Base-by-base conservation (phyloP, 37 sponge, comb jelly and placozoan genomes). In the Ianthella basta region DNA sequence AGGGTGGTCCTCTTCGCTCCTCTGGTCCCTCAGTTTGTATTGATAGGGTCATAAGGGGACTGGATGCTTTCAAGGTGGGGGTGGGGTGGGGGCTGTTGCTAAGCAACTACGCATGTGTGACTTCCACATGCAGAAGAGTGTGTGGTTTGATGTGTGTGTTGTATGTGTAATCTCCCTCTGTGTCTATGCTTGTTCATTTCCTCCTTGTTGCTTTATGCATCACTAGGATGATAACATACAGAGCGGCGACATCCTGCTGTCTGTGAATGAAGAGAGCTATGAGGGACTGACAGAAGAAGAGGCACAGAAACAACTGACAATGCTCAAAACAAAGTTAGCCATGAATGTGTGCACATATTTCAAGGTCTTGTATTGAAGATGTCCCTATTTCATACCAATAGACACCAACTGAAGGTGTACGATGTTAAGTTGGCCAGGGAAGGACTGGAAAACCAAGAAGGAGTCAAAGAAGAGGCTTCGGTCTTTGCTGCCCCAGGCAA, bases 181-280 rank as follows among this genome's bases (percentile, higher is more conserved):
- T 83, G 8, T n/a, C 0, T 69, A 13, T 83, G 15, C 19, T 60
- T 29, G 15, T 55, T 21, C 14, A 60, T 57, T 60, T 0, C 1
- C 3, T 30, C 10, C 57, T 57, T 32, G n/a, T 2, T n/a, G 6
- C 61, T 33, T 59, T 24, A 63, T 82, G 36, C 61, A 1, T n/a
- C 34, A 70, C 36, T 63, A 92, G 92, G 88, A 95, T 79, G 87
- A 89, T 4, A 66, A 40, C 4, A 59, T 95, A 57, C 59, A 63
- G 70, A 38, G 83, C 23, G 95, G 95, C 30, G 95, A 95, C 37
- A 44, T 82, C 37, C 80, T 95, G 6, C 56, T 95, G 20, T 78
- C 92, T n/a, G 83, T 95, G 14, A 95, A 95, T 79, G 95, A 88
- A 27, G 88, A 91, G 50, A 55, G 82, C 4, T 83, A 91, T 55